phyloP scores from a whole-genome alignment of 2,113 vertebrate genomes.

The Cyprinus carpio region DNA sequence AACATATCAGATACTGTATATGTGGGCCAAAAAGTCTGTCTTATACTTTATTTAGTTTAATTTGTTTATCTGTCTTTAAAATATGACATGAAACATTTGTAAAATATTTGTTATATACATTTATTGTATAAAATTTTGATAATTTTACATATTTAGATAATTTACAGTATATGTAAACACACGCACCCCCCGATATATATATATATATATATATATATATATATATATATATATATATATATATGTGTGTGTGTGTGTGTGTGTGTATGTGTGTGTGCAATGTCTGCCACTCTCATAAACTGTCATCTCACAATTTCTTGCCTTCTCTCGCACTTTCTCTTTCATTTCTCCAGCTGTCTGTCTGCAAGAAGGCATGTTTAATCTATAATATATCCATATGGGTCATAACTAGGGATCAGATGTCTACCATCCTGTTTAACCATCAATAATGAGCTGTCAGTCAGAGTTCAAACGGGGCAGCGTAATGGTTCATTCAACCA shows the following conservation, averaged over 20 bases:
- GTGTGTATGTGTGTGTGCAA: no score
- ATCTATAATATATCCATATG: conserved; percentile 20
- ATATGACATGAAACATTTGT: no score
- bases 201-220: no score
- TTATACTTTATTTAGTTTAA: neutral
- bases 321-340: neutral
- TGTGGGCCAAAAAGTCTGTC: neutral
- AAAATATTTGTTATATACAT: no score
- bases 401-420: conserved; percentile 11
- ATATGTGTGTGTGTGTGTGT: no score
- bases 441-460: conserved; percentile 22
- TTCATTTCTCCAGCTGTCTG: conserved; percentile 32
- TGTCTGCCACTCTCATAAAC: neutral
- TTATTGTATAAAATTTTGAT: no score
- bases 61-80: no score
- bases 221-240: no score
- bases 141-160: no score
- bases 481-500: neutral
- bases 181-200: no score
- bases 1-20: neutral
- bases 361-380: conserved; percentile 4
- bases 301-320: neutral
- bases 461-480: neutral
- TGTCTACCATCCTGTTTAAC: conserved; percentile 18
- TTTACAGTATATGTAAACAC: no score